Conservation (phyloP, 2,113 vertebrate genomes). For the Ancistrus triradiatus region DNA sequence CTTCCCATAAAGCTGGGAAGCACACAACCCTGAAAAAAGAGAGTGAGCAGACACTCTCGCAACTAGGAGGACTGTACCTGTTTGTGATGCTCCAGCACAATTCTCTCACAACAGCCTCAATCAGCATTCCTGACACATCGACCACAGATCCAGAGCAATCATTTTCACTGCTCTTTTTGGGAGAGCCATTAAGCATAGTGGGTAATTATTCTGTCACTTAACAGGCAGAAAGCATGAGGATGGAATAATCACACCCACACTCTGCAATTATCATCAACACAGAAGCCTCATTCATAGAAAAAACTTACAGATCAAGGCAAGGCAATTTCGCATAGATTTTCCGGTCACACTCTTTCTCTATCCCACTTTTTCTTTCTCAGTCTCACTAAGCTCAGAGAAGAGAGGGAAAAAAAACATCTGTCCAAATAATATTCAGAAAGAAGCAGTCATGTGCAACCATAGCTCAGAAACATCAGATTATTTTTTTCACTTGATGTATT, state of each 20-base stretch:
- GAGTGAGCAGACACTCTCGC: conserved; percentile 24
- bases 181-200: conserved; percentile 48
- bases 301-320: conserved; percentile 29
- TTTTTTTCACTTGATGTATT: background rate
- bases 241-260: conserved; percentile 50
- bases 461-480: too few relatives aligned
- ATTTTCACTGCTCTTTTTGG: conserved; percentile 42
- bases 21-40: conserved; percentile 55
- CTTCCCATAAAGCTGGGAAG: conserved; percentile 46
- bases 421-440: conserved; percentile 41
- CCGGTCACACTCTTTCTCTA: conserved; percentile 20
- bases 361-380: background rate
- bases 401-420: conserved; percentile 21
- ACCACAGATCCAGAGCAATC: conserved; percentile 56
- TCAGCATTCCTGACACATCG: conserved; percentile 64
- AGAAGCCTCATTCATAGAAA: conserved; percentile 39
- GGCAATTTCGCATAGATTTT: conserved; percentile 46
- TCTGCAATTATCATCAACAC: conserved; percentile 52
- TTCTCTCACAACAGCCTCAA: conserved; percentile 33
- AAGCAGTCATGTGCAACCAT: conserved; percentile 32
- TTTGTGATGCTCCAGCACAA: conserved; percentile 8
- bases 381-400: conserved; percentile 1
- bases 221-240: conserved; percentile 52
- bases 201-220: conserved; percentile 71
- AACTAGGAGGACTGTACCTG: conserved; percentile 45